Evolutionary conservation across 2,113 vertebrate genomes (phyloP).

Genomic region (Theristicus caerulescens): DNA sequence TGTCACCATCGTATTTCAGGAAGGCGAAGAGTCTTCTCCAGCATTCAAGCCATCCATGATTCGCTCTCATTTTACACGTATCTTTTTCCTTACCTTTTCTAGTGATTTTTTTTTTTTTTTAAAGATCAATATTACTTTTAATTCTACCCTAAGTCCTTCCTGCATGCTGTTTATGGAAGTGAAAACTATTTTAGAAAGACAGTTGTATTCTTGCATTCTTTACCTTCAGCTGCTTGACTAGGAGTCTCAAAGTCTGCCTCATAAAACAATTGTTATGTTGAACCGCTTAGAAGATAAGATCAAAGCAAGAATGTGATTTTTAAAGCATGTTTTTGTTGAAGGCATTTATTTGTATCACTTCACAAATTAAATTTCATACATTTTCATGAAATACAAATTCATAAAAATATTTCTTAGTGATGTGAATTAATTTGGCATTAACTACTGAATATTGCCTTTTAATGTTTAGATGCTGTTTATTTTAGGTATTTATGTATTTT

Average conservation of each 20-base stretch:
- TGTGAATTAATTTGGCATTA: neutral
- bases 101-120: neutral
- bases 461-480: neutral
- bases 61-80: constrained; percentile 99
- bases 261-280: neutral
- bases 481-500: neutral
- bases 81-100: constrained; percentile 72
- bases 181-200: neutral
- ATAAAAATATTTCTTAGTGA: neutral
- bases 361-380: neutral
- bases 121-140: neutral
- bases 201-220: neutral
- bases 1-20: constrained; percentile 98
- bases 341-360: neutral
- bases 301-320: neutral
- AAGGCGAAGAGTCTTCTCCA: constrained; percentile 90
- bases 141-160: neutral
- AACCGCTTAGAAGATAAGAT: neutral
- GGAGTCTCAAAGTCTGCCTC: neutral
- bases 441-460: neutral
- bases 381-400: neutral
- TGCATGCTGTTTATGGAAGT: neutral
- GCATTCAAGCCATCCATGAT: constrained; percentile 99
- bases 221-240: neutral
- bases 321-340: neutral